A percentile compares a stretch with the other conserved stretches of the same genome.
Conservation (phyloP, 2,888 invertebrate species). For the Hermodice carunculata region DNA sequence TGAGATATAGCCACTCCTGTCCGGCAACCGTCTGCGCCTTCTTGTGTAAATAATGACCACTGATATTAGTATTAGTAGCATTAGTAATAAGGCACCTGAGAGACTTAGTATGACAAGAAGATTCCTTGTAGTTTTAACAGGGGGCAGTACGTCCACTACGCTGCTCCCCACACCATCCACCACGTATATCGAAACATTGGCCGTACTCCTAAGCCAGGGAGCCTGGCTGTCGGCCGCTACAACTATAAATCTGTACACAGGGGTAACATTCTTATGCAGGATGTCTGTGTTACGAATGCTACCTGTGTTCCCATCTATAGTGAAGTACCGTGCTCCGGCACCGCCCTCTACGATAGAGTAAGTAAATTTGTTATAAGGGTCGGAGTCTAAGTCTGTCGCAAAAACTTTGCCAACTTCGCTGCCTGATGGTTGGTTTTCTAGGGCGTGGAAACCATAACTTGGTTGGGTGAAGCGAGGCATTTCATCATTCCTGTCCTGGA, state of each 20-base stretch:
- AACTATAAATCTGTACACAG: slow-evolving; percentile 27
- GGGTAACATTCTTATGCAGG: slow-evolving; percentile 33
- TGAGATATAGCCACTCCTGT: no score
- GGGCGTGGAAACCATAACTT: slow-evolving; percentile 25
- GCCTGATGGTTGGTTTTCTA: slow-evolving; percentile 29
- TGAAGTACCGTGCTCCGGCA: slow-evolving; percentile 14
- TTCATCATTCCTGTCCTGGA: slow-evolving; percentile 51
- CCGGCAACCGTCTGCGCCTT: no score
- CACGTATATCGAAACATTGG: slow-evolving; percentile 33
- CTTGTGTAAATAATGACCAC: no score
- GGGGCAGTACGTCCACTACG: no score
- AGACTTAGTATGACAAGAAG: no score
- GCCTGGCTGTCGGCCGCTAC: slow-evolving; percentile 18
- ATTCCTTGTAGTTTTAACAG: no score
- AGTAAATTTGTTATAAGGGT: slow-evolving; percentile 21
- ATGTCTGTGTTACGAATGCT: slow-evolving; percentile 22
- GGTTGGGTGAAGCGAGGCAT: slow-evolving; percentile 28
- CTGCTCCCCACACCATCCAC: no score
- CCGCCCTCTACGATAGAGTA: slow-evolving; percentile 22
- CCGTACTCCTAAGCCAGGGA: slow-evolving; percentile 26
- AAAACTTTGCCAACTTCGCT: slow-evolving; percentile 27
- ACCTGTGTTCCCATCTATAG: slow-evolving; percentile 27
- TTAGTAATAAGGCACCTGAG: no score
- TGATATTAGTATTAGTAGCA: no score
- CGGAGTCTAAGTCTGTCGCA: slow-evolving; percentile 34